Percentiles rank a stretch among this genome's conserved stretches.
phyloP scores from a whole-genome alignment of 2,113 vertebrate genomes.

The Ivindomyrus marchei region DNA sequence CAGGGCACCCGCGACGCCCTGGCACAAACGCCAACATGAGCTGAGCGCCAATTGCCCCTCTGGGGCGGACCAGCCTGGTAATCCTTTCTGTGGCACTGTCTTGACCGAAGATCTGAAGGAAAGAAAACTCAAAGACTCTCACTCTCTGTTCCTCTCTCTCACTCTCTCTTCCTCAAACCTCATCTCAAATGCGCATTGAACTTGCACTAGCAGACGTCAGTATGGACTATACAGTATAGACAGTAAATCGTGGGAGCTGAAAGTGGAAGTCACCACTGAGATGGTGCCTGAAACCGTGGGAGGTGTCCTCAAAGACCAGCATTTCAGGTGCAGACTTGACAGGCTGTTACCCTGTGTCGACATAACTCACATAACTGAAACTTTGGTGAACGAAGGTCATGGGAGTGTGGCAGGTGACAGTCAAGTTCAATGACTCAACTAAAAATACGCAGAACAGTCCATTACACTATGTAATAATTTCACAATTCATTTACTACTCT shows the following conservation, averaged over 20 bases:
- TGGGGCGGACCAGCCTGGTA: constrained; percentile 56
- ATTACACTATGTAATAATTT: neutral
- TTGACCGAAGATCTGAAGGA: constrained; percentile 70
- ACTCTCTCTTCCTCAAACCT: neutral
- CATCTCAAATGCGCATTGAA: neutral
- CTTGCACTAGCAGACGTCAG: neutral
- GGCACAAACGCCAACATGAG: constrained; percentile 43
- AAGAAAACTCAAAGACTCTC: constrained; percentile 68
- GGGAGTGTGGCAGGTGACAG: neutral
- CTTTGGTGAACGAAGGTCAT: neutral
- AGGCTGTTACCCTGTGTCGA: neutral
- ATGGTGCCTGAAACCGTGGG: neutral
- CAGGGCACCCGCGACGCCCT: constrained; percentile 54
- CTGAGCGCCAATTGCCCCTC: constrained; percentile 54
- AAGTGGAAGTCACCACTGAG: neutral
- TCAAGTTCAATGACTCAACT: neutral
- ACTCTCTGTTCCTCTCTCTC: constrained; percentile 41
- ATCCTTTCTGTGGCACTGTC: constrained; percentile 71
- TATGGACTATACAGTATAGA: neutral
- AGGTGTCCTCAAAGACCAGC: neutral
- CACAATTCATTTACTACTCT: neutral
- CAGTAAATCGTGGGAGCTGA: too few relatives aligned
- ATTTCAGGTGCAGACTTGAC: neutral
- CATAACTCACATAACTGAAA: neutral
- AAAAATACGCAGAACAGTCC: neutral